These are phyloP conservation scores for Eufriesea mexicana DNA, from an alignment of 1,140 invertebrate genomes.

Conservation along the genomic window DNA sequence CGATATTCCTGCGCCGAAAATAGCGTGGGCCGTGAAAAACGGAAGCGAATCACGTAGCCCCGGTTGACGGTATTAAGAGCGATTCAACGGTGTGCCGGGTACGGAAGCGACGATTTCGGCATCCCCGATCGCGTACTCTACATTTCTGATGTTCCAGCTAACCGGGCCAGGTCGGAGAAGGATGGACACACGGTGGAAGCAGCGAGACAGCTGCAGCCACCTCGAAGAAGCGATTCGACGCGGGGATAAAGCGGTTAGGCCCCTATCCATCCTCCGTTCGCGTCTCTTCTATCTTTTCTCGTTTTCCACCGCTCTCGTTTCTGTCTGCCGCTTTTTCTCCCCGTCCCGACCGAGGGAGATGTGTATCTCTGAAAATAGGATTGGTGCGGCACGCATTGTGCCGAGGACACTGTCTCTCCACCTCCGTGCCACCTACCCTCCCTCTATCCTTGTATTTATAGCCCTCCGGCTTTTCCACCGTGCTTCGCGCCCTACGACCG, in stretches of 20 bases:
- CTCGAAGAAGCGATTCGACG: conserved; percentile 65
- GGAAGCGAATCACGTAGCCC: neutral
- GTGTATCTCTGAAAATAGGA: conserved; percentile 79
- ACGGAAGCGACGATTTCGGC: conserved; percentile 12
- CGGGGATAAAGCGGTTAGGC: conserved; percentile 70
- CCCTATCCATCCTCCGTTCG: conserved; percentile 43
- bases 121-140: conserved; percentile 32
- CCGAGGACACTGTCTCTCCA: conserved; percentile 64
- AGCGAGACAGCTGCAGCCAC: conserved; percentile 73
- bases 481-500: conserved; percentile 55
- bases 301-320: neutral
- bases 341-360: conserved; percentile 60
- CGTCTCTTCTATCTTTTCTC: neutral
- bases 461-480: conserved; percentile 66
- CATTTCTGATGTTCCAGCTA: conserved; percentile 49
- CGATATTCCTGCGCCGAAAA: neutral
- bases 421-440: conserved; percentile 49
- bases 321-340: conserved; percentile 38
- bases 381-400: conserved; percentile 73
- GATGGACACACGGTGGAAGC: conserved; percentile 59
- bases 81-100: neutral
- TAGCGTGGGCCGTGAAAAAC: neutral
- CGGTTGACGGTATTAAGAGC: neutral
- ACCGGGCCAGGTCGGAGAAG: conserved; percentile 34
- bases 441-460: conserved; percentile 67